phyloP scores from a whole-genome alignment of 2,113 vertebrate species.

The Paramisgurnus dabryanus region DNA sequence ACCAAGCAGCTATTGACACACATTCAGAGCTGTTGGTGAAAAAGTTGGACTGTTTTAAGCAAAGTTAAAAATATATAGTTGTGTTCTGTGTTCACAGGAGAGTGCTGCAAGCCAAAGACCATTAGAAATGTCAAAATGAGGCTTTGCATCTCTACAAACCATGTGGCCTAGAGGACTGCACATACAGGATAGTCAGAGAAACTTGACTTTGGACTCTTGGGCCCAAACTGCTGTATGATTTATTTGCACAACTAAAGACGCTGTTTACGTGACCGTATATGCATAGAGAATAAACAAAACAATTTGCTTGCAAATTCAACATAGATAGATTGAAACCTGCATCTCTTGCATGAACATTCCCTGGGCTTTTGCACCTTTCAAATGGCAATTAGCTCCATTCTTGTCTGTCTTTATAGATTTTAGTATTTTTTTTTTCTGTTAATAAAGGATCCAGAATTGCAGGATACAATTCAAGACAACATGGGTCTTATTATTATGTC shows the following conservation, averaged over 20 bases:
- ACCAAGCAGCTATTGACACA: too few relatives aligned
- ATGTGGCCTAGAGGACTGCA: background rate
- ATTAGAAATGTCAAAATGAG: background rate
- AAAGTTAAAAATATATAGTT: background rate
- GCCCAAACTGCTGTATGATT: background rate
- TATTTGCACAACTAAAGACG: background rate
- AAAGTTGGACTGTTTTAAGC: too few relatives aligned
- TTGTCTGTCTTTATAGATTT: background rate
- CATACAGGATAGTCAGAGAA: background rate
- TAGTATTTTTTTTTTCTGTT: background rate
- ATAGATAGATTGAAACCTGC: background rate
- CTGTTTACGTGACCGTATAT: background rate
- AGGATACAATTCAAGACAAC: too few relatives aligned
- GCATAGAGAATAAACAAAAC: background rate
- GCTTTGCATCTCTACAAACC: background rate
- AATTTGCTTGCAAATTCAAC: background rate
- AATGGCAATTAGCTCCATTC: background rate
- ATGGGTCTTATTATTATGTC: background rate
- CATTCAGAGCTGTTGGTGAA: too few relatives aligned
- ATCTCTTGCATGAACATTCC: slow-evolving; percentile 14
- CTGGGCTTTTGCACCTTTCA: background rate
- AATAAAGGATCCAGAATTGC: background rate
- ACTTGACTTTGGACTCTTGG: background rate
- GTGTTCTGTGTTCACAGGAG: slow-evolving; percentile 36
- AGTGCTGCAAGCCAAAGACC: background rate